These are phyloP conservation scores for Neomicropteryx cornuta DNA, from an alignment of 1,140 invertebrate species.

Conservation along the genomic window DNA sequence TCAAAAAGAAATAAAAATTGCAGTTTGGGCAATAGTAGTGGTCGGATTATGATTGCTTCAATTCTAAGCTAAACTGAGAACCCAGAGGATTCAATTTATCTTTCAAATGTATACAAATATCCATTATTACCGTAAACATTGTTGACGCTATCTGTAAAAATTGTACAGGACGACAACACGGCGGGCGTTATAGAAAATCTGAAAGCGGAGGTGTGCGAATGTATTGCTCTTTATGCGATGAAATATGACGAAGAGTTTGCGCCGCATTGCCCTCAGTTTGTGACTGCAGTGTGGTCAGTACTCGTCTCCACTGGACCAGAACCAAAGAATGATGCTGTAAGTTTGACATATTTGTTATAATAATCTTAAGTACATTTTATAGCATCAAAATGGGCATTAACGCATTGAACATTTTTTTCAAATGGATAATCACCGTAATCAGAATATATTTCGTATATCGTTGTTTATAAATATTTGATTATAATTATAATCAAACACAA, in stretches of 20 bases:
- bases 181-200: conserved; percentile 83
- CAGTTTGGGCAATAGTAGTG: too few relatives aligned
- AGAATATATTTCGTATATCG: background rate
- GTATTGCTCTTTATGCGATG: conserved; percentile 86
- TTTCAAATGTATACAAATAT: too few relatives aligned
- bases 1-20: too few relatives aligned
- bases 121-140: too few relatives aligned
- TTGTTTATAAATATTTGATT: background rate
- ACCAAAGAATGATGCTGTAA: conserved; percentile 85
- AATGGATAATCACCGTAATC: too few relatives aligned
- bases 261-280: conserved; percentile 78
- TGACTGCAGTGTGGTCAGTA: conserved; percentile 86
- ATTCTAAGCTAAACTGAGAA: too few relatives aligned
- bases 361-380: too few relatives aligned
- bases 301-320: conserved; percentile 72
- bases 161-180: conserved; percentile 80
- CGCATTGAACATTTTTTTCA: too few relatives aligned
- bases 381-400: too few relatives aligned
- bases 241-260: conserved; percentile 98
- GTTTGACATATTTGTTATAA: conserved; percentile 20
- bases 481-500: background rate
- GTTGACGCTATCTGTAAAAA: too few relatives aligned
- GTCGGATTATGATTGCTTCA: too few relatives aligned
- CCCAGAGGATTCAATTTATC: too few relatives aligned
- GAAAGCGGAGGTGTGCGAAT: conserved; percentile 92